Evolutionary conservation across 2,113 vertebrate species (phyloP), one percentile per base, ranked within the genome.

Genomic region (Mellivora capensis): DNA sequence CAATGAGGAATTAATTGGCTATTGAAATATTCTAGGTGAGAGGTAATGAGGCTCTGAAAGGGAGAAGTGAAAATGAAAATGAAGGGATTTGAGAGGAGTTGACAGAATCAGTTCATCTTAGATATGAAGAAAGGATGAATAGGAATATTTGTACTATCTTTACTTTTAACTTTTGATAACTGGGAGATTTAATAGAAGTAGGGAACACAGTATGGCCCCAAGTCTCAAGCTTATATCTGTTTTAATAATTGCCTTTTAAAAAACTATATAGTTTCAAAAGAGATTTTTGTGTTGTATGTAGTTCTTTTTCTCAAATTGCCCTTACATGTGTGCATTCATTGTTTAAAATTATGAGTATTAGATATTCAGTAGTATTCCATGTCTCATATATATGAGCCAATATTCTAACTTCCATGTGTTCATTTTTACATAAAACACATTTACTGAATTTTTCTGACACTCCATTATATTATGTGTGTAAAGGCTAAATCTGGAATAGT

Each of bases 401-500:
- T 18, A 77, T 90, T 97, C 67, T 61, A 83, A 76, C 21, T 95
- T 97, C 90, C 96, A 94, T 95, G 77, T 96, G 94, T 95, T 97
- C 82, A 62, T 37, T 95, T 89, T 97, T 96, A 96, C 95, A 96
- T 90, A 96, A 95, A 98, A 94, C 74, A 96, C 88, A 71, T 89
- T 96, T 96, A 87, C 14, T 76, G 84, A 94, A 82, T 77, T 97
- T 93, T 96, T 96, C 94, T 95, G 81, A 96, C 91, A 93, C 18
- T 84, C 59, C 84, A 96, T 97, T 96, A 39, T 84, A 81, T 88
- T 96, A 64, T 49, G 94, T 91, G 31, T 72, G 18, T 94, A 93
- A 96, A 39, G 49, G 49, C 77, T 93, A 93, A 96, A 97, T 98
- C 97, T 98, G 97, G 97, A 97, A 98, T 91, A 92, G 79, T 95